These are phyloP conservation scores for Istiophorus platypterus DNA, from an alignment of 2,113 vertebrate genomes.

Conservation along the genomic window DNA sequence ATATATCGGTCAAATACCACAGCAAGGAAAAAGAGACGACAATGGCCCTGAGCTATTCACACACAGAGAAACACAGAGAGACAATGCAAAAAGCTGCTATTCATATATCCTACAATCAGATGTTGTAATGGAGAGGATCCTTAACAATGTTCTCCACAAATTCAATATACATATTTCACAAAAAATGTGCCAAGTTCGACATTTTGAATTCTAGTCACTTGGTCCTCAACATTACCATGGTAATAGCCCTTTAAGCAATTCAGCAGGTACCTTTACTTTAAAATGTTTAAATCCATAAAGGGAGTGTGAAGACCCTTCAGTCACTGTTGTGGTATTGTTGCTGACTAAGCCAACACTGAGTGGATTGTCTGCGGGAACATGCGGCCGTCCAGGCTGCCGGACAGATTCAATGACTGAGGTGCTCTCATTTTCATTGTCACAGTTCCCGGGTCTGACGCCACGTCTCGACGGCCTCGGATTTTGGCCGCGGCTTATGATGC, in stretches of 20 bases:
- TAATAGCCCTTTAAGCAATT: not conserved
- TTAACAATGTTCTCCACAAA: not conserved
- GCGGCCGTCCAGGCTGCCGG: constrained; percentile 62
- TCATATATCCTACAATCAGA: constrained; percentile 32
- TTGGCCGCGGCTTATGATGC: constrained; percentile 63
- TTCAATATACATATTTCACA: not conserved
- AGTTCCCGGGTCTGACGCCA: constrained; percentile 72
- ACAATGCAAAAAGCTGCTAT: constrained; percentile 34
- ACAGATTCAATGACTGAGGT: constrained; percentile 71
- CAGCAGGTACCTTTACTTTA: not conserved
- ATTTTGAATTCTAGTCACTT: not conserved
- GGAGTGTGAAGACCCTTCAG: constrained; percentile 26
- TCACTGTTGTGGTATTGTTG: constrained; percentile 56
- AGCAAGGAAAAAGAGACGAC: constrained; percentile 16
- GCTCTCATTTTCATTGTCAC: constrained; percentile 75
- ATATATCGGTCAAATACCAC: constrained; percentile 61
- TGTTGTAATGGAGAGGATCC: constrained; percentile 8
- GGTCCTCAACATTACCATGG: not conserved
- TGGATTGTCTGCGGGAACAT: constrained; percentile 70
- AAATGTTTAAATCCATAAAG: constrained; percentile 22
- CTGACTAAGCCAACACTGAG: constrained; percentile 71
- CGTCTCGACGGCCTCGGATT: constrained; percentile 68
- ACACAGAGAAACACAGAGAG: not conserved
- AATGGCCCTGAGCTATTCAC: constrained; percentile 40
- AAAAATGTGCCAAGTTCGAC: not conserved